Conservation (phyloP, 2,888 invertebrate genomes). For the Lepidochrysops patricia region DNA sequence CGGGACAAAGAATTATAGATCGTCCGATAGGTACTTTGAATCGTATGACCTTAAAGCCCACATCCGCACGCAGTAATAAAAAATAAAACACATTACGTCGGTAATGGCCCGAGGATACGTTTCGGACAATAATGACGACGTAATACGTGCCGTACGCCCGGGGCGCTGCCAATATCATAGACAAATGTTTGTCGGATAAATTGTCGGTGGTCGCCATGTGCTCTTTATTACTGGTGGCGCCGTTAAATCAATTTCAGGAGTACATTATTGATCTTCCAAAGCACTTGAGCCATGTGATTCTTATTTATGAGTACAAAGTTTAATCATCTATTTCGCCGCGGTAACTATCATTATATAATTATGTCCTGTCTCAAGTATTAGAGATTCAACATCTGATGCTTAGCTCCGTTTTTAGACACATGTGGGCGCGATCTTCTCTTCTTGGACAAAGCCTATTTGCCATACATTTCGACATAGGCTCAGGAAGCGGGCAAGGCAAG, state of each 20-base stretch:
- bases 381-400: too few relatives aligned
- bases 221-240: neutral
- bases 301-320: too few relatives aligned
- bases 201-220: slow-evolving; percentile 1
- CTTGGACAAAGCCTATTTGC: too few relatives aligned
- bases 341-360: too few relatives aligned
- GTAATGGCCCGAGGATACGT: neutral
- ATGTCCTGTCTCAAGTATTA: too few relatives aligned
- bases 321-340: too few relatives aligned
- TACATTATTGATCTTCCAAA: neutral
- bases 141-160: neutral
- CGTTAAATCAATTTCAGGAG: neutral
- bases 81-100: neutral
- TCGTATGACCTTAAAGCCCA: neutral
- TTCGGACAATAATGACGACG: neutral
- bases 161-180: neutral
- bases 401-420: too few relatives aligned
- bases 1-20: too few relatives aligned
- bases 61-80: neutral
- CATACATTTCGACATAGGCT: too few relatives aligned
- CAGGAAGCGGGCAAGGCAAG: too few relatives aligned
- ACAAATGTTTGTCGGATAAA: neutral
- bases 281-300: neutral
- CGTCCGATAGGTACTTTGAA: too few relatives aligned
- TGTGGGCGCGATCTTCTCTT: too few relatives aligned